These are phyloP conservation scores for Heteractis magnifica DNA, from an alignment of 92 coral and sea anemone genomes.

Conservation along the genomic window DNA sequence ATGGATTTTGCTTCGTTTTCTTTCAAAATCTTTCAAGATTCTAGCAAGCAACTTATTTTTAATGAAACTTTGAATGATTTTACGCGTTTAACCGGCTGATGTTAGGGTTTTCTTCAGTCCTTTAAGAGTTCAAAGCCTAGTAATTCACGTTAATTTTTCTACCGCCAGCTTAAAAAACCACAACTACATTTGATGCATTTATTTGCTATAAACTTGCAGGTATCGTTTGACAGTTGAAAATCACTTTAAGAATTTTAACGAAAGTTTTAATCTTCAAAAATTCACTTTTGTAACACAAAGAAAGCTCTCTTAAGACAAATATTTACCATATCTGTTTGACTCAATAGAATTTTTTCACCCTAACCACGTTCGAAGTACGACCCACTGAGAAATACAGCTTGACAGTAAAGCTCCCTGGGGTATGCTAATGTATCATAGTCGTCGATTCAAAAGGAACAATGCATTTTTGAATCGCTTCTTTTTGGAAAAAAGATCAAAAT, in stretches of 20 bases:
- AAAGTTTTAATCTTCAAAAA: background rate
- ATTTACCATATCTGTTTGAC: background rate
- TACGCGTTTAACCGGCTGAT: background rate
- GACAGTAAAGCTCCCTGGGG: background rate
- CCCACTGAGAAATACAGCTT: background rate
- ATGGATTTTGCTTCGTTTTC: background rate
- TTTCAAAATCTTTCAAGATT: too few relatives aligned
- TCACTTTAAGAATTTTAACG: background rate
- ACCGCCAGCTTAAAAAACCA: background rate
- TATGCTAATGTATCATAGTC: background rate
- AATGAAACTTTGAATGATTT: background rate
- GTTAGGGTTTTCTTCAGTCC: background rate
- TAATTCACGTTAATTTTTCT: background rate
- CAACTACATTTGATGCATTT: background rate
- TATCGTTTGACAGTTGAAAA: background rate
- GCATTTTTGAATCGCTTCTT: conserved; percentile 12
- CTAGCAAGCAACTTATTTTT: too few relatives aligned
- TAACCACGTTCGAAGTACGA: background rate
- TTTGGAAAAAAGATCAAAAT: background rate
- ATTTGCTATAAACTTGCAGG: background rate
- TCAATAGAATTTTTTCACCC: background rate
- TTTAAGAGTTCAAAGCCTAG: background rate
- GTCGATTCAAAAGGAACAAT: conserved; percentile 22
- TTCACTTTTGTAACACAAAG: background rate
- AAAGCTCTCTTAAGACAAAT: background rate